Evolutionary conservation across 2,888 invertebrate genomes (phyloP), one percentile per base, ranked within the genome.

Genomic region (Callosobruchus maculatus): DNA sequence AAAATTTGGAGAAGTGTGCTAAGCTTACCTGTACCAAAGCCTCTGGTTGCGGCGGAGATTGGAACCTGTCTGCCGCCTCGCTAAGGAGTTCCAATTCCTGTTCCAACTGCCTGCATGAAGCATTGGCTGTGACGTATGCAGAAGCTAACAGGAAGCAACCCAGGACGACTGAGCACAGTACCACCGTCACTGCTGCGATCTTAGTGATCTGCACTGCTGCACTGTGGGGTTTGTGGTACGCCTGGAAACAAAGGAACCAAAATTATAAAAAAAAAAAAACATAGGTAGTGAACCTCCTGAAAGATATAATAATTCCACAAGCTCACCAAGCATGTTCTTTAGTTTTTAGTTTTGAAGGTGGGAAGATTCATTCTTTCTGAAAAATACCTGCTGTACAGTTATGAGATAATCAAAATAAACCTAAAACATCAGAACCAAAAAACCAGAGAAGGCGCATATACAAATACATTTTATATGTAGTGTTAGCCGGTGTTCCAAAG

Each of bases 201-300:
- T 93, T 92, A 30, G 96, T 94, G 77, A 96, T 94, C 88, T 96
- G 95, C 77, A 96, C 94, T 72, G 95, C 92, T 70, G 93, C 91
- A 75, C 94, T 93, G 82, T 91, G 89, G 20, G 89, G 89, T 85
- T 93, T 92, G 81, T 89, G 89, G 88, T 96, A 96, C 72, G 96
- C 96, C 96, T 96, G 89, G 13, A 74, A 83, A 68, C 68, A 73
- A 70, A 70, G 70, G 21, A 68, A 20, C 0, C 21, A 13, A 68
- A 68, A 1, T 68, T 68, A 68, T 9, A 22, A 21, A 1, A n/a
- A n/a, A n/a, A n/a, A n/a, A n/a, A n/a, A n/a, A n/a, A n/a, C n/a
- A n/a, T n/a, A n/a, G n/a, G n/a, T n/a, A n/a, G n/a, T n/a, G n/a
- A n/a, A n/a, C n/a, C n/a, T n/a, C n/a, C n/a, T n/a, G n/a, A n/a